Evolutionary conservation across 2,113 vertebrate genomes (phyloP), one percentile per base, ranked within the genome.

Genomic region (Acinonyx jubatus): DNA sequence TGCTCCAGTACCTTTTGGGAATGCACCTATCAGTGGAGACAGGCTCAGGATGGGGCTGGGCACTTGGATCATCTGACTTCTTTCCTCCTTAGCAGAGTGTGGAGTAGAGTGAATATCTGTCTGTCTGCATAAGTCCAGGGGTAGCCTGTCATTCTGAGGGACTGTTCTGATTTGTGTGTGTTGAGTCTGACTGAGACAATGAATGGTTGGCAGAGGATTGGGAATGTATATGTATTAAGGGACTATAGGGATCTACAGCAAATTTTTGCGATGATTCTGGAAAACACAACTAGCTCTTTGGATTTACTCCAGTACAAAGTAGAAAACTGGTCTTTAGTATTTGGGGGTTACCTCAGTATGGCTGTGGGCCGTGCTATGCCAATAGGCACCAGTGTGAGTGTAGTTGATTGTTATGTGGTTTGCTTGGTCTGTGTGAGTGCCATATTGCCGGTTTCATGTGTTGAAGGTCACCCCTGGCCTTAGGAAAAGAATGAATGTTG

Each of bases 401-500:
- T 23, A n/a, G 36, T 36, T 85, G 63, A 79, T 69, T 92, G 79
- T 81, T 63, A 88, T 61, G 33, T 12, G 27, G 29, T 89, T 90
- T 66, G 55, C 69, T 91, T 94, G 27, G 3, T 71, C 36, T 88
- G 41, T 80, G 91, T 33, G 41, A 55, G 7, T 55, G 57, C n/a
- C 69, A 21, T 4, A 15, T 7, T 89, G 87, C 15, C 31, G 66
- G 11, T 79, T 91, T 90, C 27, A 36, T 36, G 57, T 48, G 73
- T 81, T 88, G 74, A 88, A 96, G 92, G n/a, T 68, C 71, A 93
- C n/a, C 45, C 19, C 33, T 73, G 65, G 80, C 66, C 61, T 78
- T 87, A 71, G 45, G 41, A 97, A 48, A 78, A 63, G 89, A 73
- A 89, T 82, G 36, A 80, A 93, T 76, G 19, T 84, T 78, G 91